Evolutionary conservation across 2,113 vertebrate genomes (phyloP).

Genomic region (Pteronura brasiliensis): DNA sequence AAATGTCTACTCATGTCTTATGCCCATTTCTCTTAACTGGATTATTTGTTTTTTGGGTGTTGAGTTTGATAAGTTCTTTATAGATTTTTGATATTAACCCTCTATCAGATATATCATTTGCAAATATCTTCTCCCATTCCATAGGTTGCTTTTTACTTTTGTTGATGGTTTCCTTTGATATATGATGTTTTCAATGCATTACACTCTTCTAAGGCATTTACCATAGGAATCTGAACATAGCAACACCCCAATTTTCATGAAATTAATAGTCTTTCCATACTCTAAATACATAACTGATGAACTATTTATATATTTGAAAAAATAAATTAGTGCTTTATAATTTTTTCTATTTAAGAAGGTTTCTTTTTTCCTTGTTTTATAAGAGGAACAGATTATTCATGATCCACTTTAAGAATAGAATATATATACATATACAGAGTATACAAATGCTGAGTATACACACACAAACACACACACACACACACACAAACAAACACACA

Average conservation of each 20-base stretch:
- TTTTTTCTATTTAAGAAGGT: not conserved
- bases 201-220: not conserved
- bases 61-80: not conserved
- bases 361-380: not conserved
- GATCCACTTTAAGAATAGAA: not conserved
- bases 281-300: not conserved
- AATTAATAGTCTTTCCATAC: not conserved
- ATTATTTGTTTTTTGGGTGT: not conserved
- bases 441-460: not conserved
- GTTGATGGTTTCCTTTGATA: not conserved
- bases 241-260: not conserved
- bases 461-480: not conserved
- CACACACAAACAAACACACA: not conserved
- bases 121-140: not conserved
- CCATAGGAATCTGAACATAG: not conserved
- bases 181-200: not conserved
- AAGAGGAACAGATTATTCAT: not conserved
- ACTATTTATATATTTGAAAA: not conserved
- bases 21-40: not conserved
- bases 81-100: not conserved
- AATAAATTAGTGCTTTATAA: not conserved
- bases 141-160: not conserved
- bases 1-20: not conserved
- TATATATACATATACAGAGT: not conserved
- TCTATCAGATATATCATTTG: not conserved